Evolutionary conservation across 2,888 invertebrate species (phyloP).

Genomic region (Sthenelais limicola): DNA sequence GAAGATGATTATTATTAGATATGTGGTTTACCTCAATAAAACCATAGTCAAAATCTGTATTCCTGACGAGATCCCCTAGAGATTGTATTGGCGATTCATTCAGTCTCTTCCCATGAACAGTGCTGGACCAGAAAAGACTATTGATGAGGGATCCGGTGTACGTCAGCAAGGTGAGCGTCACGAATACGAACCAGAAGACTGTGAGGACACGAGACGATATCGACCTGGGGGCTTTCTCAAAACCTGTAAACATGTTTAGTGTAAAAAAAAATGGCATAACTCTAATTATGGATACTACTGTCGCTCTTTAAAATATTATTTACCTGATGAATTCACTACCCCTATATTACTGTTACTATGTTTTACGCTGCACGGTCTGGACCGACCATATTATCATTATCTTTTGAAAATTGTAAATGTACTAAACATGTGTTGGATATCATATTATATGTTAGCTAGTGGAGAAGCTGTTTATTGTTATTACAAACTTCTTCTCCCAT

Average conservation of each 20-base stretch:
- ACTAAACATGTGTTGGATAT: too few species aligned
- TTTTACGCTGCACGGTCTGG: too few species aligned
- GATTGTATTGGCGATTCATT: slow-evolving; percentile 11
- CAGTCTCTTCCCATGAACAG: slow-evolving; percentile 40
- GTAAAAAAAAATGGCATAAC: background rate
- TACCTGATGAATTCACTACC: background rate
- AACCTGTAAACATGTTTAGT: slow-evolving; percentile 46
- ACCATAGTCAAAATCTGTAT: slow-evolving; percentile 8
- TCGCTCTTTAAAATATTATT: background rate
- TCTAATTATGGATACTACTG: background rate
- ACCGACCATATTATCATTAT: background rate
- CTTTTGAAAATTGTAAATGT: background rate
- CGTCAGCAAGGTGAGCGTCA: slow-evolving; percentile 49
- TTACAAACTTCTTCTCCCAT: too few species aligned
- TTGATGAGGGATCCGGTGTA: slow-evolving; percentile 49
- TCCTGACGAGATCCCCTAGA: slow-evolving; percentile 41
- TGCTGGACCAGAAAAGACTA: slow-evolving; percentile 50
- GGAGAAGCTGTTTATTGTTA: too few species aligned
- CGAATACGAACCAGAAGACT: slow-evolving; percentile 50
- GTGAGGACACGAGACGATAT: slow-evolving; percentile 40
- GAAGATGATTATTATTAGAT: too few species aligned
- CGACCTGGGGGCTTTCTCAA: slow-evolving; percentile 47
- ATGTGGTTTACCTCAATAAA: background rate
- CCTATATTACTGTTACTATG: too few species aligned
- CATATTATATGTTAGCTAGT: too few species aligned